Evolutionary conservation across 2,797 vertebrate genomes (phyloP), one percentile per base, ranked within the genome.

Genomic region (Pseudochirops corinnae): DNA sequence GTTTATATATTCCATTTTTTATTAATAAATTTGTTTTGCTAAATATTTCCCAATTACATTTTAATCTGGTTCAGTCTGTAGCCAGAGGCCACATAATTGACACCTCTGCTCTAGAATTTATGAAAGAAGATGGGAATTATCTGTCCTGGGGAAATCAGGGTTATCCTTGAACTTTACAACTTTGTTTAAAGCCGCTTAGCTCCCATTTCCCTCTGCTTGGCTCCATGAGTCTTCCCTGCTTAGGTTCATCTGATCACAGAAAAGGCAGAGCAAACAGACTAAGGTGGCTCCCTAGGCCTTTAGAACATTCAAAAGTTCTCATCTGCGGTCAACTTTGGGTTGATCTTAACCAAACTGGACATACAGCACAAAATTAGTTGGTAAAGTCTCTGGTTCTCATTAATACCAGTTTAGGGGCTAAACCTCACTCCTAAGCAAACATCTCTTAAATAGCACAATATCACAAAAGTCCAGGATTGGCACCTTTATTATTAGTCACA

Each of bases 401-500:
- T 82, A 82, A 46, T 87, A 87, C 39, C 39, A 26, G 21, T 28
- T 87, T 87, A 50, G 74, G n/a, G 24, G 2, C 7, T 87, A 26
- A 46, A 87, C 2, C 21, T 21, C 39, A 46, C 10, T n/a, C 16
- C 24, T 87, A 87, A 26, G 21, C 39, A 87, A 50, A 87, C 74
- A 50, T 87, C 39, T 87, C 74, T 87, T 87, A 46, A 50, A 87
- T 50, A 50, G 74, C 74, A 26, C 21, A 87, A 24, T 87, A 87
- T 3, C 24, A 7, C 16, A 53, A 93, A 31, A 39, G 33, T 16
- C 50, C 11, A 21, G 33, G 52, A n/a, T 55, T 74, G 10, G 29
- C 21, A 93, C 50, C 28, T 96, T 97, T 53, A 92, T 90, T 62
- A 56, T 91, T 94, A 91, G 28, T 92, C 94, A 92, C 96, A 96